phyloP scores from a whole-genome alignment of 2,888 invertebrate species.

The Stenodera caucasica region DNA sequence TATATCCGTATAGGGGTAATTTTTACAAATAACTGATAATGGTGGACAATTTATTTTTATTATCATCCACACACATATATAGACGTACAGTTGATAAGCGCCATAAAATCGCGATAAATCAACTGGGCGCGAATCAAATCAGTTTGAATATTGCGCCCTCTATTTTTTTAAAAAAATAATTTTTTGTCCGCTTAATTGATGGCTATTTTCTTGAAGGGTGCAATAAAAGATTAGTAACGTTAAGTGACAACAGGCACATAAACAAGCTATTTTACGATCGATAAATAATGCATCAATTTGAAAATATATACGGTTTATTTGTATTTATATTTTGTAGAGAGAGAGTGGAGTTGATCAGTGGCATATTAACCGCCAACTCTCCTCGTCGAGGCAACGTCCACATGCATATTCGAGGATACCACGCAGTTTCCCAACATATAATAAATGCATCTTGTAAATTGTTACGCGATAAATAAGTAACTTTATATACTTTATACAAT shows the following conservation, averaged over 20 bases:
- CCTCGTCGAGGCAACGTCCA: no score
- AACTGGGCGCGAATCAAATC: background rate
- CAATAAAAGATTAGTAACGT: constrained; percentile 28
- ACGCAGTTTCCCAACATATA: constrained; percentile 48
- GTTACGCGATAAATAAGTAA: constrained; percentile 57
- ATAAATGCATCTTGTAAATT: constrained; percentile 57
- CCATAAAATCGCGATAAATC: background rate
- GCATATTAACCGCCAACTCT: constrained; percentile 19
- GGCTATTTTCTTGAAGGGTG: constrained; percentile 21
- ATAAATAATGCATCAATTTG: constrained; percentile 52
- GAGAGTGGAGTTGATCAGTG: constrained; percentile 44
- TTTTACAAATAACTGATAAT: constrained; percentile 2
- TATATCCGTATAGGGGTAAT: background rate
- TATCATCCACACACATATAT: background rate
- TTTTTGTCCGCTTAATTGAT: no score
- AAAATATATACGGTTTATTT: constrained; percentile 49
- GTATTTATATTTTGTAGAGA: constrained; percentile 22
- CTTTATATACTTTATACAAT: constrained; percentile 57
- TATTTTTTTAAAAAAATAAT: no score
- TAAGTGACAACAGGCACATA: constrained; percentile 38
- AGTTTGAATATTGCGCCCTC: no score
- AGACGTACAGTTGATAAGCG: background rate
- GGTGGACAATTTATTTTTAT: background rate
- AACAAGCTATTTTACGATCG: constrained; percentile 47
- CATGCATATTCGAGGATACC: no score